phyloP scores from a whole-genome alignment of 2,113 vertebrate species.

The Nibea albiflora region DNA sequence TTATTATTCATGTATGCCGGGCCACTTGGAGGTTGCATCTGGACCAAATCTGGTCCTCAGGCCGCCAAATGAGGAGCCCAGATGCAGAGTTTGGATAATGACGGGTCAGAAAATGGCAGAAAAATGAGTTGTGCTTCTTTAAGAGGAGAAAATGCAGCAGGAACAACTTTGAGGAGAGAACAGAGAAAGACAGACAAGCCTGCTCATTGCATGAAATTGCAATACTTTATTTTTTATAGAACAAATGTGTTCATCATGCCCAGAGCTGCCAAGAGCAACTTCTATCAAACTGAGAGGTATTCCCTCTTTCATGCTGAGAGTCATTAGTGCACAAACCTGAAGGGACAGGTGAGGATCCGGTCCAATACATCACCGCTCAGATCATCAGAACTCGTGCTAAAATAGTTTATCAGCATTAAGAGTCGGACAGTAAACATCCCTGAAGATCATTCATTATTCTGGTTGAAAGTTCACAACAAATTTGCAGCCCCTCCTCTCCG shows the following conservation, averaged over 20 bases:
- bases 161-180: neutral
- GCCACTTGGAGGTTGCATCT: too few species aligned
- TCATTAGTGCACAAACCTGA: neutral
- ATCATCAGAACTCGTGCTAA: neutral
- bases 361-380: neutral
- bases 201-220: conserved; percentile 14
- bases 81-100: too few species aligned
- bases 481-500: neutral
- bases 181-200: conserved; percentile 5
- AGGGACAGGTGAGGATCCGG: neutral
- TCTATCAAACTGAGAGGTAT: neutral
- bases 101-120: too few species aligned
- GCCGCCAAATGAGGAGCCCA: too few species aligned
- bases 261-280: conserved; percentile 17
- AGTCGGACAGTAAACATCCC: neutral
- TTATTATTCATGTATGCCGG: too few species aligned
- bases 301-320: neutral
- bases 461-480: neutral
- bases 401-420: neutral
- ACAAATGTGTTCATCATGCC: conserved; percentile 13
- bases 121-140: too few species aligned
- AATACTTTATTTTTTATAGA: conserved; percentile 20
- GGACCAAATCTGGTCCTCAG: too few species aligned
- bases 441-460: neutral
- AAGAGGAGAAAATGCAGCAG: neutral